Conservation (phyloP, 2,113 vertebrate species). For the Macrotus californicus region DNA sequence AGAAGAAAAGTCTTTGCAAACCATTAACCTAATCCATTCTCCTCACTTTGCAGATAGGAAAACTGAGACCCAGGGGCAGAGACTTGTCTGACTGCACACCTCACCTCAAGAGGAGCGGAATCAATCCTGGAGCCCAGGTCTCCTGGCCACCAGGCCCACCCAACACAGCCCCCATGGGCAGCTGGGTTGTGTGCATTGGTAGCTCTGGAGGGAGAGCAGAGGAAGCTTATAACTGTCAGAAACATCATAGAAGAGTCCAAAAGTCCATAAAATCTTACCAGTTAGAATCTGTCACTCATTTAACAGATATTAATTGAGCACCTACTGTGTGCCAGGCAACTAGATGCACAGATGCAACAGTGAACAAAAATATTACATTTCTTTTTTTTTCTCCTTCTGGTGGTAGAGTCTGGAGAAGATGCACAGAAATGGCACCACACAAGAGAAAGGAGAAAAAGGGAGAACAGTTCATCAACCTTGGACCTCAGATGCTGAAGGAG, state of each 20-base stretch:
- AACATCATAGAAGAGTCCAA: background rate
- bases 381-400: background rate
- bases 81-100: background rate
- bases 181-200: background rate
- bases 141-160: background rate
- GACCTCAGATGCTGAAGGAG: background rate
- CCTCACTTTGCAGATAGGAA: background rate
- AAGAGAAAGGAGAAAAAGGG: background rate
- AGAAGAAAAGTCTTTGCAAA: background rate
- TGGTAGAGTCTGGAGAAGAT: background rate
- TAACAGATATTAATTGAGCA: background rate
- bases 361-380: background rate
- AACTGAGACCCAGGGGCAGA: background rate
- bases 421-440: background rate
- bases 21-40: background rate
- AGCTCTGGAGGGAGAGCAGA: background rate
- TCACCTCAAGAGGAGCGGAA: background rate
- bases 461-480: background rate
- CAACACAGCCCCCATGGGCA: too few species aligned
- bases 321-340: background rate
- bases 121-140: background rate
- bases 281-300: background rate
- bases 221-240: background rate
- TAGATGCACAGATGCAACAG: background rate
- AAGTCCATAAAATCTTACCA: background rate